Evolutionary conservation across 2,888 invertebrate genomes (phyloP).

Genomic region (Endomychus coccineus): DNA sequence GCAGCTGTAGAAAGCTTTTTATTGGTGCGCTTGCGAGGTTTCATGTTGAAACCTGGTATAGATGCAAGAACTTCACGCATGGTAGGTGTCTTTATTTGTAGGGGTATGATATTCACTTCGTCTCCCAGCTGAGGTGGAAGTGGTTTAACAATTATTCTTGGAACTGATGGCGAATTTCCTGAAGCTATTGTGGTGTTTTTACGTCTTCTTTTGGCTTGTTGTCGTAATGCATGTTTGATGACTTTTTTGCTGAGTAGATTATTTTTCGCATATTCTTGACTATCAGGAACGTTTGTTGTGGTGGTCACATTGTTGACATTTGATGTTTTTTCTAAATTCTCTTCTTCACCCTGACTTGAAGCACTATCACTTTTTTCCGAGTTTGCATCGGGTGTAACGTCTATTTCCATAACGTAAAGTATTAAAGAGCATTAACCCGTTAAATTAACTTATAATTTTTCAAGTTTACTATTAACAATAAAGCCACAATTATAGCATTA

Average conservation of each 20-base stretch:
- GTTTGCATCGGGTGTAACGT: conserved; percentile 38
- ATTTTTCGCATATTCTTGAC: conserved; percentile 27
- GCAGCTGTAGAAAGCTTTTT: conserved; percentile 86
- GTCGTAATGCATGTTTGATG: conserved; percentile 69
- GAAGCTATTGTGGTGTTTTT: conserved; percentile 69
- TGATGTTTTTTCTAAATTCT: conserved; percentile 25
- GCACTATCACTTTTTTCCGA: conserved; percentile 33
- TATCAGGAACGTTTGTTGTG: conserved; percentile 18
- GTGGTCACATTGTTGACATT: conserved; percentile 15
- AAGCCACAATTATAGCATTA: conserved; percentile 27
- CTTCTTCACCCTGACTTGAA: conserved; percentile 30
- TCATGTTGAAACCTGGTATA: conserved; percentile 81
- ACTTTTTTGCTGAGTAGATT: conserved; percentile 54
- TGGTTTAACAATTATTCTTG: conserved; percentile 76
- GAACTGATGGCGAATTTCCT: conserved; percentile 54
- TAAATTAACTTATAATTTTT: conserved; percentile 8
- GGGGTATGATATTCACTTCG: conserved; percentile 44
- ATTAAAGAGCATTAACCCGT: conserved; percentile 25
- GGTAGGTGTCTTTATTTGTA: conserved; percentile 51
- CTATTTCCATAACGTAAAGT: conserved; percentile 43
- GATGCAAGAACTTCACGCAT: conserved; percentile 85
- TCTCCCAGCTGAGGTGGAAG: conserved; percentile 56
- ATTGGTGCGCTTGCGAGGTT: conserved; percentile 69
- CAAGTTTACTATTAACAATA: conserved; percentile 13
- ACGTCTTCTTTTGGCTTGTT: conserved; percentile 67